A percentile compares a stretch with the other conserved stretches of the same genome.
phyloP scores from a whole-genome alignment of 2,888 invertebrate species.

The Lasioglossum pauxillum region DNA sequence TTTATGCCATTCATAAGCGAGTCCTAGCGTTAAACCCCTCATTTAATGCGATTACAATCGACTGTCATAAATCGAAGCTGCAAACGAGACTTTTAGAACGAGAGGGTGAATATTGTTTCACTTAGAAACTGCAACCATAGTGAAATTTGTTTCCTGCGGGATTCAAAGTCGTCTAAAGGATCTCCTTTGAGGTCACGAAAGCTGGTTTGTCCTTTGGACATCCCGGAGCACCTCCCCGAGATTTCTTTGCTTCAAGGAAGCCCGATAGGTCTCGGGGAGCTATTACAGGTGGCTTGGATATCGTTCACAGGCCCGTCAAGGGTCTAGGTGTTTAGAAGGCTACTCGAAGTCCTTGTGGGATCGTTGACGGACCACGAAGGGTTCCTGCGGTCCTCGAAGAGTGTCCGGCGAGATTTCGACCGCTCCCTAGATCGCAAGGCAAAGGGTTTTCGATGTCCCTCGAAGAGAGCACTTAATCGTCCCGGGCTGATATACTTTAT shows the following conservation, averaged over 20 bases:
- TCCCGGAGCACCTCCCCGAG: neutral
- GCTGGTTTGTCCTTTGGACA: neutral
- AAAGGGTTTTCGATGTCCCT: neutral
- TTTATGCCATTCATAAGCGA: neutral
- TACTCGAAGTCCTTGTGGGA: neutral
- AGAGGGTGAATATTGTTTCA: neutral
- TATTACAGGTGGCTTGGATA: neutral
- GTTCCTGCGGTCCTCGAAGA: neutral
- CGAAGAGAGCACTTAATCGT: neutral
- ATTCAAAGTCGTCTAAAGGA: neutral
- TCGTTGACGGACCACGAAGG: neutral
- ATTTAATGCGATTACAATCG: neutral
- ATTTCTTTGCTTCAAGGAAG: neutral
- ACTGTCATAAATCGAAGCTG: neutral
- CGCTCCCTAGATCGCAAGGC: neutral
- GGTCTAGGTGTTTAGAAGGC: neutral
- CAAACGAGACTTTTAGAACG: neutral
- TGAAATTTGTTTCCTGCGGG: neutral
- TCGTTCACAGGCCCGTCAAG: neutral
- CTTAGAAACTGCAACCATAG: neutral
- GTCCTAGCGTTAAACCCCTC: neutral
- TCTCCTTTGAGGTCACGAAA: neutral
- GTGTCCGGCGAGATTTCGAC: neutral
- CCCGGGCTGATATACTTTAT: slow-evolving; percentile 42
- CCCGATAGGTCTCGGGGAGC: neutral